Base-by-base conservation (phyloP, 2,113 vertebrate genomes). In the Australoheros scitulus region DNA sequence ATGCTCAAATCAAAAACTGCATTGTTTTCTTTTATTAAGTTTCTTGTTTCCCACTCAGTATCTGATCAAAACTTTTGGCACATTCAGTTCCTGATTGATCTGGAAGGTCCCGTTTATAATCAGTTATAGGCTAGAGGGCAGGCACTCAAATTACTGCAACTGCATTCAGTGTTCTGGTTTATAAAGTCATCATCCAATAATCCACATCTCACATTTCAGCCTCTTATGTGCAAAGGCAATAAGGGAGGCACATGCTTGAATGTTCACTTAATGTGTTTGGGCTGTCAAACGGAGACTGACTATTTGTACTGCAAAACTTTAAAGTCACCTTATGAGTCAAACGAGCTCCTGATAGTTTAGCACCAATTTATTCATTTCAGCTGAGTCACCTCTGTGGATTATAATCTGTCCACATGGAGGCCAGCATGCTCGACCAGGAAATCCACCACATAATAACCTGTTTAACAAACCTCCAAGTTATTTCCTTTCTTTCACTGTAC, bases 21-120 rank as follows among this genome's bases (percentile, higher is more conserved):
- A 20, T 61, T 59, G 57, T 57, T 64, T 68, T 1, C 10, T 43
- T 18, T 47, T 32, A 13, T 36, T 13, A 13, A 13, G 11, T 3
- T 5, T 57, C n/a, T 20, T 11, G 9, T 22, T 22, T 57, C 5
- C n/a, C n/a, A 57, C n/a, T 5, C 22, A 5, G 56, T 11, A 11
- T 22, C n/a, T 22, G 4, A 57, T 11, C 10, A 11, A 24, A 58
- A 58, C 22, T 13, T 24, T 24, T 24, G n/a, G n/a, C 56, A 24
- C 11, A 29, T 36, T 22, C 65, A 24, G 32, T 38, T 11, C 41
- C 18, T 92, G 89, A 91, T 91, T 78, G 77, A 79, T 88, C 68
- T 77, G 59, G 83, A 91, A 90, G n/a, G 55, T 4, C 56, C 22
- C 6, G 3, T 58, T 58, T 58, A 3, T 13, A 13, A 58, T 13